A percentile compares a stretch with the other conserved stretches of the same genome.
Conservation (phyloP, 2,113 vertebrate species). For the Bothrops jararaca region DNA sequence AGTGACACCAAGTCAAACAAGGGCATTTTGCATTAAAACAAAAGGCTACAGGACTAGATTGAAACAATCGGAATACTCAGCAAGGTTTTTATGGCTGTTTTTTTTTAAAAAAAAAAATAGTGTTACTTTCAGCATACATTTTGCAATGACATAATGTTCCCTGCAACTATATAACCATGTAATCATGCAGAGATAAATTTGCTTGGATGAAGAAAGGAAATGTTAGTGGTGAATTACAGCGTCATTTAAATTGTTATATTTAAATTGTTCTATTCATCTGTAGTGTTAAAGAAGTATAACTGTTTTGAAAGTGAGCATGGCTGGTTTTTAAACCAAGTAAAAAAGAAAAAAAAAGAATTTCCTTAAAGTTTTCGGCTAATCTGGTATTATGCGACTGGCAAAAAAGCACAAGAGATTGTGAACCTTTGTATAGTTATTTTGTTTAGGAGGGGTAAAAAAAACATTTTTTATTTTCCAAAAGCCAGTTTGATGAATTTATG, state of each 20-base stretch:
- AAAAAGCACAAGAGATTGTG: too few species aligned
- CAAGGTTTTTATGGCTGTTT: neutral
- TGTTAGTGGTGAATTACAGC: neutral
- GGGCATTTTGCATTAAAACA: neutral
- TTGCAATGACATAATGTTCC: neutral
- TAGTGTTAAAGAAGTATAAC: too few species aligned
- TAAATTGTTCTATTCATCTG: neutral
- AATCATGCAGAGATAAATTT: neutral
- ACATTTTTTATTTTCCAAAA: neutral
- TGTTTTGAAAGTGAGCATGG: neutral
- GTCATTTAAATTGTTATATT: neutral
- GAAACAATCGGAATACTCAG: neutral
- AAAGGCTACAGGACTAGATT: neutral
- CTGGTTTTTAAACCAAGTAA: neutral
- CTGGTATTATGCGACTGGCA: neutral
- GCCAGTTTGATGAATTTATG: neutral
- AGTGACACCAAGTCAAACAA: neutral
- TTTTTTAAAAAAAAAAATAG: neutral
- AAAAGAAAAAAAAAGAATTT: neutral
- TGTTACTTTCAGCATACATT: neutral
- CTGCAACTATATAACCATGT: neutral
- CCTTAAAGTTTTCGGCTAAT: neutral
- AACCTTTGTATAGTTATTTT: neutral
- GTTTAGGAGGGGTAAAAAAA: neutral
- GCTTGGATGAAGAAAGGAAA: neutral